Evolutionary conservation across 37 sponge, comb jelly and placozoan genomes (phyloP).

Genomic region (Haliclona indistincta): DNA sequence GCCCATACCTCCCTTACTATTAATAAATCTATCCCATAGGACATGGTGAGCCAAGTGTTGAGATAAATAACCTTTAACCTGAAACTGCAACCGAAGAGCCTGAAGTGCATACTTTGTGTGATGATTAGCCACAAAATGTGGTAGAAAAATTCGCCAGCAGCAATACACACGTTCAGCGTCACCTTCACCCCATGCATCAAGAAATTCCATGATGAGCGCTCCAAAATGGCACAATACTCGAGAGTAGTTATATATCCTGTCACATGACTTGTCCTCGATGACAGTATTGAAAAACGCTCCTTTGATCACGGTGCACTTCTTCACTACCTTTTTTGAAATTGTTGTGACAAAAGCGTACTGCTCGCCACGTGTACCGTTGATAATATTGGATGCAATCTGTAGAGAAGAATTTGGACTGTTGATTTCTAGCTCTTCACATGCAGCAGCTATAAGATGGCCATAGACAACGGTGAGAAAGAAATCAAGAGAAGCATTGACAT

Average conservation of each 20-base stretch:
- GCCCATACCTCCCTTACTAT: background rate
- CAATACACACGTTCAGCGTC: slow-evolving; percentile 30
- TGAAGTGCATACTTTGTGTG: background rate
- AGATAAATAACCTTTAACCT: slow-evolving; percentile 17
- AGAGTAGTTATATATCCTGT: slow-evolving; percentile 32
- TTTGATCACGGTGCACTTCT: slow-evolving; percentile 6
- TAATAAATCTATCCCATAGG: background rate
- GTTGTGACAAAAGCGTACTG: no score
- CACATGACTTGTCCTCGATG: slow-evolving; percentile 10
- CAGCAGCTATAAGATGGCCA: slow-evolving; percentile 26
- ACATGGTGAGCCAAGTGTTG: background rate
- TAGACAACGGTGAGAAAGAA: slow-evolving; percentile 15
- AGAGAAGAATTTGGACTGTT: background rate
- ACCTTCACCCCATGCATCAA: slow-evolving; percentile 51
- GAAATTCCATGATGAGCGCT: slow-evolving; percentile 13
- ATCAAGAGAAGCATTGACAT: no score
- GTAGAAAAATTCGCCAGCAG: slow-evolving; percentile 44
- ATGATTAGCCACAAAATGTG: slow-evolving; percentile 18
- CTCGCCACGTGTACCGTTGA: no score
- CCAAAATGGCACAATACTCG: slow-evolving; percentile 44
- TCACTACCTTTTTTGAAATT: slow-evolving; percentile 1
- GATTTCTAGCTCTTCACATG: slow-evolving; percentile 21
- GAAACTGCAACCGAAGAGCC: slow-evolving; percentile 37
- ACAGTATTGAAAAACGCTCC: slow-evolving; percentile 5
- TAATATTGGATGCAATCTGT: no score